A percentile compares a stretch with the other conserved stretches of the same genome.
phyloP scores from a whole-genome alignment of 2,113 vertebrate species.

The Pseudorectes ferrugineus region DNA sequence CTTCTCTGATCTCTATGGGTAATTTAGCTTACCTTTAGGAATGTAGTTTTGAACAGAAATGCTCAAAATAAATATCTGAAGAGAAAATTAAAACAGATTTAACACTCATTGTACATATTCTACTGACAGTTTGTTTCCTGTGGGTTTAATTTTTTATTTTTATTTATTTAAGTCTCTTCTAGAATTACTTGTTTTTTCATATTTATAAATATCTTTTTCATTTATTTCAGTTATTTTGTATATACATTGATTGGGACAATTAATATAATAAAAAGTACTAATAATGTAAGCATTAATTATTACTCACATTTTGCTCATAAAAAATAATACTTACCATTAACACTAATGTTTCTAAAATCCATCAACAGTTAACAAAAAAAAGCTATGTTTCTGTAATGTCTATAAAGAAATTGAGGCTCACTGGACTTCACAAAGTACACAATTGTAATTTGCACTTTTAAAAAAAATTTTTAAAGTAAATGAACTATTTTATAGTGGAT shows the following conservation, averaged over 20 bases:
- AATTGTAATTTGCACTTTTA: background rate
- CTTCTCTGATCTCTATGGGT: background rate
- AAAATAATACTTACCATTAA: conserved; percentile 6
- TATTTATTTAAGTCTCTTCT: background rate
- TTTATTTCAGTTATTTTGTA: conserved; percentile 34
- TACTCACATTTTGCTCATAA: conserved; percentile 10
- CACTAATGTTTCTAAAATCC: background rate
- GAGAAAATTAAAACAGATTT: background rate
- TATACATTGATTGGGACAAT: conserved; percentile 16
- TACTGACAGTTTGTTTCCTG: background rate
- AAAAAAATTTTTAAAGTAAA: background rate
- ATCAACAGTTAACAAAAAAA: background rate
- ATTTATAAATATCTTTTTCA: conserved; percentile 3
- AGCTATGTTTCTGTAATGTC: background rate
- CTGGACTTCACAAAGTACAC: background rate
- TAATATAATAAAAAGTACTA: conserved; percentile 25
- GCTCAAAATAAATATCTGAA: background rate
- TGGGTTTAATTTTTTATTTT: background rate
- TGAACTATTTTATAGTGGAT: background rate
- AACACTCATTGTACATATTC: background rate
- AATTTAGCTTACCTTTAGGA: background rate
- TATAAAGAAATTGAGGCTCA: background rate
- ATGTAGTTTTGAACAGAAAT: background rate
- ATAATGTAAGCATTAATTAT: conserved; percentile 28
- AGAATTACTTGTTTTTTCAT: conserved; percentile 12